phyloP scores from a whole-genome alignment of 2,797 vertebrate species.

The Sebastes minor region DNA sequence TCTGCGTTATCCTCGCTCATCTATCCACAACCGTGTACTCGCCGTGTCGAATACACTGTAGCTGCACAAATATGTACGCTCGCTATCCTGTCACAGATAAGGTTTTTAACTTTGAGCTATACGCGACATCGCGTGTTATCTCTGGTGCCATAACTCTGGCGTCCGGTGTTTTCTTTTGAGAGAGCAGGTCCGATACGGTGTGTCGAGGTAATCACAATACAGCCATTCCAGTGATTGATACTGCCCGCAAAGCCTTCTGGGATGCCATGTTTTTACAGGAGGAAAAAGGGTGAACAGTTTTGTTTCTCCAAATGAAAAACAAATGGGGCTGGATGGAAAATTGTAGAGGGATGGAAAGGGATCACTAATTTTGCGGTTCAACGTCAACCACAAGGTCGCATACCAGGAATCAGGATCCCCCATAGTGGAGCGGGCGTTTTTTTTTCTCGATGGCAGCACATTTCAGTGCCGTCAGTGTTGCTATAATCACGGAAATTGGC shows the following conservation, averaged over 20 bases:
- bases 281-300: slow-evolving; percentile 72
- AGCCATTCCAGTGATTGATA: slow-evolving; percentile 75
- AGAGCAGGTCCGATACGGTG: slow-evolving; percentile 48
- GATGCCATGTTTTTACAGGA: slow-evolving; percentile 78
- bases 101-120: slow-evolving; percentile 25
- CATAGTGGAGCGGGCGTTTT: slow-evolving; percentile 55
- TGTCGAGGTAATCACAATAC: slow-evolving; percentile 70
- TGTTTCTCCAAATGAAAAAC: slow-evolving; percentile 79
- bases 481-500: slow-evolving; percentile 57
- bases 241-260: slow-evolving; percentile 70
- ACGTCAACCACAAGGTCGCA: slow-evolving; percentile 78
- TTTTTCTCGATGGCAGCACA: slow-evolving; percentile 50
- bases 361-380: slow-evolving; percentile 73
- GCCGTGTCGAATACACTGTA: slow-evolving; percentile 34
- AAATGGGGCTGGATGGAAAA: slow-evolving; percentile 77
- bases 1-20: slow-evolving; percentile 52
- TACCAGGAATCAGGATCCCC: slow-evolving; percentile 75
- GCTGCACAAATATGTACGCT: slow-evolving; percentile 41
- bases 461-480: slow-evolving; percentile 58
- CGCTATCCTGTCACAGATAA: slow-evolving; percentile 59
- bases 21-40: slow-evolving; percentile 26
- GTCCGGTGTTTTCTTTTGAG: slow-evolving; percentile 62
- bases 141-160: slow-evolving; percentile 56
- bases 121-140: slow-evolving; percentile 52
- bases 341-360: slow-evolving; percentile 67